Percentiles rank a stretch among this genome's conserved stretches.
Evolutionary conservation across 2,113 vertebrate genomes (phyloP).

Genomic region (Sinocyclocheilus rhinocerous): DNA sequence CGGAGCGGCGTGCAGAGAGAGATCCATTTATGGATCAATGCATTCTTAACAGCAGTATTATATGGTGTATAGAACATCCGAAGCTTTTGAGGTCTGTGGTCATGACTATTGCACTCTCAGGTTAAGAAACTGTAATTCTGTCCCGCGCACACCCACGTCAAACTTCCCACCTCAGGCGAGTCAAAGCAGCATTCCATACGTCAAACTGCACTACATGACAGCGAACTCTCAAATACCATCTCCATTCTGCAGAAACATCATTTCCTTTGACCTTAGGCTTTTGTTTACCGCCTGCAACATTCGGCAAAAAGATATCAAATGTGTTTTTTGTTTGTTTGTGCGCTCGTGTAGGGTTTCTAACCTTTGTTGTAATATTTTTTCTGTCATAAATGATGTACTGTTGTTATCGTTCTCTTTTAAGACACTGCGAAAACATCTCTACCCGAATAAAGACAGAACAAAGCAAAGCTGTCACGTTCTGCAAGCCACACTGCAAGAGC

Average conservation of each 20-base stretch:
- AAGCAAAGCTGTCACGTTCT: background rate
- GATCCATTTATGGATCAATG: conserved; percentile 22
- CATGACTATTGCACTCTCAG: background rate
- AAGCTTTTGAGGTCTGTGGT: conserved; percentile 43
- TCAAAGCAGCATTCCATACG: conserved; percentile 38
- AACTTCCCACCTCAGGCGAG: conserved; percentile 26
- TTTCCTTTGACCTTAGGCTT: background rate
- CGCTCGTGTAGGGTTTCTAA: background rate
- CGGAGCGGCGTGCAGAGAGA: background rate
- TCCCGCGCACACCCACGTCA: conserved; percentile 11
- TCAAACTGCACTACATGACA: background rate
- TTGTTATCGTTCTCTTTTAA: background rate
- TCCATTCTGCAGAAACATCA: conserved; percentile 19
- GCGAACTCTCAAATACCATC: conserved; percentile 30
- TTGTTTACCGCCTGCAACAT: background rate
- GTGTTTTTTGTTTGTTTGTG: background rate
- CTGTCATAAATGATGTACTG: background rate
- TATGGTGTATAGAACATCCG: background rate
- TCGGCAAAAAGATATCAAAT: conserved; percentile 9
- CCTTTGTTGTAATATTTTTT: background rate
- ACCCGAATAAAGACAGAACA: conserved; percentile 16
- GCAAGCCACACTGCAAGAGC: conserved; percentile 43
- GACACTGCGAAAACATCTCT: background rate
- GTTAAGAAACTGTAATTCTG: conserved; percentile 16
- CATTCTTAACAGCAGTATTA: conserved; percentile 20